These are phyloP conservation scores for Tautogolabrus adspersus DNA, from an alignment of 2,113 vertebrate species.

Conservation along the genomic window DNA sequence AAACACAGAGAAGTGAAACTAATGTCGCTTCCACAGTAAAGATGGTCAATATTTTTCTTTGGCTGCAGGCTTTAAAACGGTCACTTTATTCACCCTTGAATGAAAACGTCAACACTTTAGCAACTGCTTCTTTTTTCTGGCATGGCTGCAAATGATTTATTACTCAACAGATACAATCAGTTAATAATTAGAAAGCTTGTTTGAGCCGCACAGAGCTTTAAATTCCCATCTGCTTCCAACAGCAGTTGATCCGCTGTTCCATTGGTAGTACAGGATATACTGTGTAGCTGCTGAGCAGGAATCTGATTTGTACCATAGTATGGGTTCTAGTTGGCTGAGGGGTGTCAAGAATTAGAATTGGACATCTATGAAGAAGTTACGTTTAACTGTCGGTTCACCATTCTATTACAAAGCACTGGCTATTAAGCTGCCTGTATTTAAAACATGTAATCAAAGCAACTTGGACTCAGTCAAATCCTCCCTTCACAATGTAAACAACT, in stretches of 20 bases:
- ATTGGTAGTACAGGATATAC: neutral
- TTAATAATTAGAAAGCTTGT: conserved; percentile 34
- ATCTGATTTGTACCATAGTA: neutral
- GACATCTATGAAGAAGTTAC: too few relatives aligned
- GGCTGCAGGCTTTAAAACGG: neutral
- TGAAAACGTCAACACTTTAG: conserved; percentile 10
- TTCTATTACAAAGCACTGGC: too few relatives aligned
- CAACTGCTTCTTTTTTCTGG: neutral
- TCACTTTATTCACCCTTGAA: neutral
- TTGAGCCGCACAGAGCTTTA: conserved; percentile 28
- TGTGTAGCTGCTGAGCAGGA: conserved; percentile 24
- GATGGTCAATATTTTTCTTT: neutral
- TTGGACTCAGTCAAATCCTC: too few relatives aligned
- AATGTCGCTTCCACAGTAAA: neutral
- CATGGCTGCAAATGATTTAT: conserved; percentile 32
- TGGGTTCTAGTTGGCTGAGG: too few relatives aligned
- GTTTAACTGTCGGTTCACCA: too few relatives aligned
- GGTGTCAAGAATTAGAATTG: neutral
- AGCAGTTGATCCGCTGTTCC: conserved; percentile 10
- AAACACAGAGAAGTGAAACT: neutral
- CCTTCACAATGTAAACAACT: too few relatives aligned
- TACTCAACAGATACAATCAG: conserved; percentile 17
- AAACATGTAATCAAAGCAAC: too few relatives aligned
- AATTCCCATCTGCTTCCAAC: conserved; percentile 41
- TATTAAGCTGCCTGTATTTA: too few relatives aligned